Evolutionary conservation across 2,113 vertebrate genomes (phyloP), one percentile per base, ranked within the genome.

Genomic region (Lates calcarifer): DNA sequence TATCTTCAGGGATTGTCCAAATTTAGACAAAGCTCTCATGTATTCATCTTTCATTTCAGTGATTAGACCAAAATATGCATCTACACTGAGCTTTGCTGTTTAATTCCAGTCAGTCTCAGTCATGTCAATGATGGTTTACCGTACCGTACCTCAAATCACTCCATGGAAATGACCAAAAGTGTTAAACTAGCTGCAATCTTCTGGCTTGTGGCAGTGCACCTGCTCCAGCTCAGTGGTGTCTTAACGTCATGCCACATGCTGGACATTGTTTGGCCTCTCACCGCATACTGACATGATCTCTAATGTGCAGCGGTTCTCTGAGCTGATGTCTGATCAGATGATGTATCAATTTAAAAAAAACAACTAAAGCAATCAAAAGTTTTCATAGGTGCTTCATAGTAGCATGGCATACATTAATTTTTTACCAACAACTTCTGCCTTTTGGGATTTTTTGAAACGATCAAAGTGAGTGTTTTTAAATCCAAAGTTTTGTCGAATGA

Each of bases 401-500:
- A 72, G 56, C 8, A 53, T 67, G 4, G 47, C 29, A 33, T 55
- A 43, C 22, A 58, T 64, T 62, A 22, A 22, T 64, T 74, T 70
- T 60, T 56, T 37, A 43, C 12, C 53, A 78, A 82, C 37, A 86
- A 74, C 31, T 71, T 64, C n/a, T 60, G 62, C 33, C 68, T 60
- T 71, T 67, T 74, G 70, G 58, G 56, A 63, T 70, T 72, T 71
- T 70, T 77, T 70, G 37, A 28, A 82, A 58, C 2, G 65, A 89
- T 85, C 83, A 89, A 89, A 90, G 83, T 74, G 24, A 43, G 60
- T 78, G 17, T 79, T 62, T 79, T 77, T 62, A 60, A 79, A 82
- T 82, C 53, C 69, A 80, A 81, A 74, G 57, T 87, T 90, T 89
- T 79, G 77, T 84, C 73, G 75, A 85, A 88, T 74, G 66, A 78